phyloP scores from a whole-genome alignment of 1,140 invertebrate genomes.

The Hyphantria cunea region DNA sequence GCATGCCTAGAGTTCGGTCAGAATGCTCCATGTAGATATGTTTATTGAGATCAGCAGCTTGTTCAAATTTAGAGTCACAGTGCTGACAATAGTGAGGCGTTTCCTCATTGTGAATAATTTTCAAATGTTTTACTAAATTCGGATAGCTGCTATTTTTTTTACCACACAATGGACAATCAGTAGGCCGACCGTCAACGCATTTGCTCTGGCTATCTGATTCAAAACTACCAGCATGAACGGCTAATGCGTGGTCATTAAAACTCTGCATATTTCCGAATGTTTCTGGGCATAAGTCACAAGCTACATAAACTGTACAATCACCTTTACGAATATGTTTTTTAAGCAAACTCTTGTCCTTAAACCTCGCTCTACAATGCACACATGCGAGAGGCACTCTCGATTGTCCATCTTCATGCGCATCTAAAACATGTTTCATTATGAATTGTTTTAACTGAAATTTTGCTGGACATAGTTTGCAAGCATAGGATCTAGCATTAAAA shows the following conservation, averaged over 20 bases:
- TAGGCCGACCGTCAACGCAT: slow-evolving; percentile 72
- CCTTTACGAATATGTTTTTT: slow-evolving; percentile 79
- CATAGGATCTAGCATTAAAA: slow-evolving; percentile 76
- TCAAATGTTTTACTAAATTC: slow-evolving; percentile 82
- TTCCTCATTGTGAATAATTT: slow-evolving; percentile 74
- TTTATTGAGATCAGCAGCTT: slow-evolving; percentile 74
- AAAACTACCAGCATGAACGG: slow-evolving; percentile 69
- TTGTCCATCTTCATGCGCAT: slow-evolving; percentile 78
- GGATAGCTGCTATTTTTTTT: slow-evolving; percentile 81
- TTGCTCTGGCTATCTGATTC: slow-evolving; percentile 70
- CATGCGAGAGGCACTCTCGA: slow-evolving; percentile 65
- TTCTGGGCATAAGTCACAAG: slow-evolving; percentile 79
- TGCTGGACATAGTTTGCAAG: slow-evolving; percentile 77
- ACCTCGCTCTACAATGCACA: slow-evolving; percentile 73
- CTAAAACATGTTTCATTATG: slow-evolving; percentile 79
- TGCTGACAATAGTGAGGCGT: slow-evolving; percentile 77
- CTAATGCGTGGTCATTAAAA: slow-evolving; percentile 78
- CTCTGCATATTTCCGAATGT: slow-evolving; percentile 77
- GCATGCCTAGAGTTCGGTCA: slow-evolving; percentile 55
- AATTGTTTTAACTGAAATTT: slow-evolving; percentile 80
- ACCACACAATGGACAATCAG: slow-evolving; percentile 79
- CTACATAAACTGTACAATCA: slow-evolving; percentile 75
- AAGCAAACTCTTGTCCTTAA: slow-evolving; percentile 71
- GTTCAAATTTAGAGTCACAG: slow-evolving; percentile 76
- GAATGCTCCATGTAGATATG: slow-evolving; percentile 78